A percentile compares a stretch with the other conserved stretches of the same genome.
phyloP scores from a whole-genome alignment of 2,888 invertebrate species.

The Meteorus colon region DNA sequence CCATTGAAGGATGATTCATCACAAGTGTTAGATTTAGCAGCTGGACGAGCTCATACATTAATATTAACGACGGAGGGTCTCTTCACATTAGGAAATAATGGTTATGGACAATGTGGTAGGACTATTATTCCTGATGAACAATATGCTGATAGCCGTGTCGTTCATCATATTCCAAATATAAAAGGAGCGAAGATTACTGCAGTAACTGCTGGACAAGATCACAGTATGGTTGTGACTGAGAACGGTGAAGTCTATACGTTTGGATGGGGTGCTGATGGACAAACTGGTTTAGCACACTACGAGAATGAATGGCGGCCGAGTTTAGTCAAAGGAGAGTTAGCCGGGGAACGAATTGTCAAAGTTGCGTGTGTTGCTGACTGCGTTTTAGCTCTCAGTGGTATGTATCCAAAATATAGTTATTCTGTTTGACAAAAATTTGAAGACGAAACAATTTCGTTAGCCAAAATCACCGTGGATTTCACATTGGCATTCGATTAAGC shows the following conservation, averaged over 20 bases:
- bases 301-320: slow-evolving; percentile 77
- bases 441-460: no score
- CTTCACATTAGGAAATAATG: slow-evolving; percentile 92
- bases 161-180: slow-evolving; percentile 80
- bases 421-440: no score
- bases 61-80: slow-evolving; percentile 87
- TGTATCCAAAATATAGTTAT: slow-evolving; percentile 40
- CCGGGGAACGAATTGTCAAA: slow-evolving; percentile 86
- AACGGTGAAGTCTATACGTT: slow-evolving; percentile 89
- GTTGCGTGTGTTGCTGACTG: slow-evolving; percentile 89
- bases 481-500: slow-evolving; percentile 7
- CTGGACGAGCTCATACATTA: slow-evolving; percentile 91
- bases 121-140: slow-evolving; percentile 84
- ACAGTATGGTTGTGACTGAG: slow-evolving; percentile 86
- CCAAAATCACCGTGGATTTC: no score
- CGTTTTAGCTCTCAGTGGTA: slow-evolving; percentile 90
- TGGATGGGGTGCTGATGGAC: slow-evolving; percentile 97
- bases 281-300: slow-evolving; percentile 87
- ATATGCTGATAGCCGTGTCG: slow-evolving; percentile 79
- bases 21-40: slow-evolving; percentile 78
- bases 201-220: slow-evolving; percentile 93
- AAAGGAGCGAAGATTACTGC: slow-evolving; percentile 79
- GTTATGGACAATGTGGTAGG: slow-evolving; percentile 95
- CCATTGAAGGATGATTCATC: slow-evolving; percentile 78
- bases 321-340: slow-evolving; percentile 86